phyloP scores from a whole-genome alignment of 1,140 invertebrate species.

The Mizuhopecten yessoensis region DNA sequence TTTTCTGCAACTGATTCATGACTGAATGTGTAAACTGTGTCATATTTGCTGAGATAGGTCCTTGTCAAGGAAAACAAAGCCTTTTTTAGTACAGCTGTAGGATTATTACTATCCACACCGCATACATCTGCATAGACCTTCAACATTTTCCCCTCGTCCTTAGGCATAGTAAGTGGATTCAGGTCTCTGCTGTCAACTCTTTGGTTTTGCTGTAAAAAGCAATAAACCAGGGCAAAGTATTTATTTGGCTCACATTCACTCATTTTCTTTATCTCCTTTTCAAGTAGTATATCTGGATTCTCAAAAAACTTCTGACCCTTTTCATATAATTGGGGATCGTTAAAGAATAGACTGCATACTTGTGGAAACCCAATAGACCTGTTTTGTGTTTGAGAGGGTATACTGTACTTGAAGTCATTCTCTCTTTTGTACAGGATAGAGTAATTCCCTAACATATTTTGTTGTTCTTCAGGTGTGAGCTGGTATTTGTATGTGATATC shows the following conservation, averaged over 20 bases:
- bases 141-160: neutral
- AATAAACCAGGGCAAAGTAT: neutral
- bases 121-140: neutral
- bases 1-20: slow-evolving; percentile 5
- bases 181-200: neutral
- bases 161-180: neutral
- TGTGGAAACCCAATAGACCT: neutral
- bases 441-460: neutral
- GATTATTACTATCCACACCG: neutral
- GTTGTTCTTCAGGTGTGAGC: neutral
- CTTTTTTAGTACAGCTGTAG: neutral
- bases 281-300: neutral
- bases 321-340: neutral
- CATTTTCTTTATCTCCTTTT: neutral
- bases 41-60: neutral
- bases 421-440: neutral
- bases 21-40: slow-evolving; percentile 3
- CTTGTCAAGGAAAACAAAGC: neutral
- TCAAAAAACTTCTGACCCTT: neutral
- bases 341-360: neutral
- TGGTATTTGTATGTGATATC: slow-evolving; percentile 16
- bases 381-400: neutral
- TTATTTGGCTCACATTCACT: neutral
- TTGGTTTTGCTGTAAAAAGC: neutral
- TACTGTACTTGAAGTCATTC: neutral